Conservation (phyloP, 2,113 vertebrate species). For the Candoia aspera region DNA sequence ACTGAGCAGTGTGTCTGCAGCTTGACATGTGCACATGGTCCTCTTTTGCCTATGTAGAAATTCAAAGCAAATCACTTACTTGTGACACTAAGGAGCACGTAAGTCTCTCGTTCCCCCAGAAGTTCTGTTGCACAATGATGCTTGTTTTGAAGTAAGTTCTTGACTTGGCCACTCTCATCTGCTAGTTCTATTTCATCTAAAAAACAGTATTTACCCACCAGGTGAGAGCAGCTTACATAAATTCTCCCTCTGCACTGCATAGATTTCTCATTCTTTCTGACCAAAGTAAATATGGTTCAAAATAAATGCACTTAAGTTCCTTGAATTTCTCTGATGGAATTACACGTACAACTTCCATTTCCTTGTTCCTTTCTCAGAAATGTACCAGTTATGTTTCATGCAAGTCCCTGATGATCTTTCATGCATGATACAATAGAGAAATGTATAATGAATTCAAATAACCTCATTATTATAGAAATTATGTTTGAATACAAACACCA, state of each 20-base stretch:
- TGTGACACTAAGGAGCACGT: constrained; percentile 38
- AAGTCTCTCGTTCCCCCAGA: constrained; percentile 42
- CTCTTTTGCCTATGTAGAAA: neutral
- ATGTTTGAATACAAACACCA: neutral
- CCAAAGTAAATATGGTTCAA: neutral
- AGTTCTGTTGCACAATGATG: constrained; percentile 20
- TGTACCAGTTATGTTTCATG: neutral
- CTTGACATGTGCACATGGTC: neutral
- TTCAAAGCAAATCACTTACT: neutral
- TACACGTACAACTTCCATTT: neutral
- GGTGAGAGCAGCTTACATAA: neutral
- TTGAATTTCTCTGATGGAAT: neutral
- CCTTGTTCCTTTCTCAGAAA: neutral
- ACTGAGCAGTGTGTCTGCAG: neutral
- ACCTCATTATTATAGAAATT: neutral
- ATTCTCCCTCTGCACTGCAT: neutral
- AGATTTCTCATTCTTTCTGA: neutral
- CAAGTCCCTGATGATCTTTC: neutral
- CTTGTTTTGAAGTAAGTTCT: constrained; percentile 51
- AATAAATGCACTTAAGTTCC: neutral
- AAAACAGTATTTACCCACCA: neutral
- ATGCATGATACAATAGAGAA: neutral
- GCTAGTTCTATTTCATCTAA: constrained; percentile 51
- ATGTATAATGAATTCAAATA: neutral
- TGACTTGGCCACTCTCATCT: constrained; percentile 48